Percentiles rank a stretch among this genome's conserved stretches.
Conservation (phyloP, 2,888 invertebrate genomes). For the Herminia tarsipennalis region DNA sequence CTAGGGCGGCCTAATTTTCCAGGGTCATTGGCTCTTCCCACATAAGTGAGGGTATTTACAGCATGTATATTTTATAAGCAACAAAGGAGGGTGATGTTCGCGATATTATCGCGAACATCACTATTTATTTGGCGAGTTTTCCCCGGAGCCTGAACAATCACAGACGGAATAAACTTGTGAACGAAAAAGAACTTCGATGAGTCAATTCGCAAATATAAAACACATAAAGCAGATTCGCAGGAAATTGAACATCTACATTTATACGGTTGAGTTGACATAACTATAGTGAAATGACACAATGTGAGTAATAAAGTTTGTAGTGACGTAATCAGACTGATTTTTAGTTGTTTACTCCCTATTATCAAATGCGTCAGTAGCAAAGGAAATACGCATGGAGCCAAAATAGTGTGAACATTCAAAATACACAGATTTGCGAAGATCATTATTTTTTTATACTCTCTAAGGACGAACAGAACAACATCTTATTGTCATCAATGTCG, state of each 20-base stretch:
- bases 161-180: constrained; percentile 43
- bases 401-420: background rate
- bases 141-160: constrained; percentile 38
- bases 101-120: constrained; percentile 12
- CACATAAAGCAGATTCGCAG: constrained; percentile 21
- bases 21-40: constrained; percentile 51
- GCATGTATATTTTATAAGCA: constrained; percentile 6
- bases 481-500: background rate
- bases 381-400: background rate
- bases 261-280: constrained; percentile 14
- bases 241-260: constrained; percentile 23
- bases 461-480: background rate
- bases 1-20: constrained; percentile 55
- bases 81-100: constrained; percentile 17
- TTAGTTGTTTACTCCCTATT: constrained; percentile 1
- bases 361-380: constrained; percentile 8
- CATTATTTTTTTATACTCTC: too few relatives aligned
- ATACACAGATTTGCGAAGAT: background rate
- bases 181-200: constrained; percentile 35
- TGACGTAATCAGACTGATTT: background rate
- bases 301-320: background rate
- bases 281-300: background rate
- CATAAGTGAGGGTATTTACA: constrained; percentile 37
- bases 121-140: constrained; percentile 28
- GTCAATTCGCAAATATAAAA: constrained; percentile 38